Percentiles rank a stretch among this genome's conserved stretches.
Conservation (phyloP, 2,888 invertebrate species). For the Pantelozetes paolii region DNA sequence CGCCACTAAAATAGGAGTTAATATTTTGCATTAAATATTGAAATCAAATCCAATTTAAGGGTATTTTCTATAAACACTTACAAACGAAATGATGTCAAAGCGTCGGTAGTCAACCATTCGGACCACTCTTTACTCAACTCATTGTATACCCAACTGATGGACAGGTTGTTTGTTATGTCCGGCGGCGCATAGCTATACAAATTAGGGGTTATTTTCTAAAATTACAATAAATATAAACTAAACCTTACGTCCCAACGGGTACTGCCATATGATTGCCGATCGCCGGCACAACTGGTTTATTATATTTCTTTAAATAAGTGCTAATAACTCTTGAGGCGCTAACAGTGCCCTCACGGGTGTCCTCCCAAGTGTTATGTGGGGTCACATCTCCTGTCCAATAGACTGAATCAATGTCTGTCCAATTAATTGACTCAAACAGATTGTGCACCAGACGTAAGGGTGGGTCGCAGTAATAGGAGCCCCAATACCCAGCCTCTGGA, state of each 20-base stretch:
- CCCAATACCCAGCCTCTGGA: slow-evolving; percentile 76
- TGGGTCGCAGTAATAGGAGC: slow-evolving; percentile 91
- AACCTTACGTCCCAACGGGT: slow-evolving; percentile 52
- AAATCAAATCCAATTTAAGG: background rate
- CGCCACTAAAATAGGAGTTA: slow-evolving; percentile 57
- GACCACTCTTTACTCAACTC: slow-evolving; percentile 67
- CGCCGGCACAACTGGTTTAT: slow-evolving; percentile 60
- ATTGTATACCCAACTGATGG: slow-evolving; percentile 64
- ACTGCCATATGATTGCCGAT: slow-evolving; percentile 54
- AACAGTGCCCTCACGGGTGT: slow-evolving; percentile 37
- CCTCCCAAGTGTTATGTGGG: slow-evolving; percentile 53
- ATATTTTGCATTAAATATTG: background rate
- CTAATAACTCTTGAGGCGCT: slow-evolving; percentile 40
- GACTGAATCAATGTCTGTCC: slow-evolving; percentile 55
- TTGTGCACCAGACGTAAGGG: slow-evolving; percentile 87
- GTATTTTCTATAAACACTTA: background rate
- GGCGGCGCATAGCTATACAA: slow-evolving; percentile 54
- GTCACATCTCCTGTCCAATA: slow-evolving; percentile 55
- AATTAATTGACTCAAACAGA: slow-evolving; percentile 62
- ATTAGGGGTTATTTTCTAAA: background rate
- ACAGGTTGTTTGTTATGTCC: slow-evolving; percentile 50
- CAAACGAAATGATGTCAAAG: slow-evolving; percentile 58
- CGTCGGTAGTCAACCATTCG: slow-evolving; percentile 64
- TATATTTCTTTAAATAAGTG: slow-evolving; percentile 41
- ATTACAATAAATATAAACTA: background rate